phyloP scores from a whole-genome alignment of 1,140 invertebrate genomes.

The Drosophila azteca region DNA sequence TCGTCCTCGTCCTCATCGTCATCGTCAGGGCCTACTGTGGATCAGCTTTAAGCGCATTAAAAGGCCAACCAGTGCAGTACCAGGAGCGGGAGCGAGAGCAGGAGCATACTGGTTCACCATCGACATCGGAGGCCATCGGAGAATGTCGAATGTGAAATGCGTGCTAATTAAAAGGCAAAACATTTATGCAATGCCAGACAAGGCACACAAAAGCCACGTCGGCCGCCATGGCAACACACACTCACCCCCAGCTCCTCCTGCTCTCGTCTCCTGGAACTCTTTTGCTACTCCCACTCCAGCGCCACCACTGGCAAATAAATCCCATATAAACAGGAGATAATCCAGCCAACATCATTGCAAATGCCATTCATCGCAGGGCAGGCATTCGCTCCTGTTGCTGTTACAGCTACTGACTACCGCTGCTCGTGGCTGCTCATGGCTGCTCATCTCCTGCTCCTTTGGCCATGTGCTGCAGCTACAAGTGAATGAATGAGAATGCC shows the following conservation, averaged over 20 bases:
- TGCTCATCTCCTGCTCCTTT: slow-evolving; percentile 7
- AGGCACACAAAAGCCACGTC: slow-evolving; percentile 56
- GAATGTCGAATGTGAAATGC: slow-evolving; percentile 49
- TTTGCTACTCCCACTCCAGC: background rate
- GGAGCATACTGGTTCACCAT: background rate
- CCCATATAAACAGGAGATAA: slow-evolving; percentile 81
- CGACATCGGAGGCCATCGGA: slow-evolving; percentile 3
- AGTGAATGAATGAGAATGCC: slow-evolving; percentile 48
- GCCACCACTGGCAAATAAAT: slow-evolving; percentile 58
- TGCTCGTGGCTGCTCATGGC: too few relatives aligned
- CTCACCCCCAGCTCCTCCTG: background rate
- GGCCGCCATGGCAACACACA: slow-evolving; percentile 76
- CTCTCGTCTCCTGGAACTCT: background rate
- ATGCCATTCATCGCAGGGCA: slow-evolving; percentile 62
- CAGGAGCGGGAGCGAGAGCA: background rate
- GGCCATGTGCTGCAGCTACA: slow-evolving; percentile 37
- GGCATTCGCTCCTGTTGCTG: too few relatives aligned
- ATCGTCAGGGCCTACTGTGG: background rate
- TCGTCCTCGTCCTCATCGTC: background rate
- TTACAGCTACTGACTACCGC: too few relatives aligned
- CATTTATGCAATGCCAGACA: slow-evolving; percentile 74
- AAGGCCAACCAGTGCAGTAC: slow-evolving; percentile 8
- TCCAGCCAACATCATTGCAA: slow-evolving; percentile 68
- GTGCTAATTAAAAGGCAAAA: slow-evolving; percentile 81
- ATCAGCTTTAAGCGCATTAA: slow-evolving; percentile 70